Conservation (phyloP, 1,140 invertebrate genomes). For the Trinorchestia longiramus region DNA sequence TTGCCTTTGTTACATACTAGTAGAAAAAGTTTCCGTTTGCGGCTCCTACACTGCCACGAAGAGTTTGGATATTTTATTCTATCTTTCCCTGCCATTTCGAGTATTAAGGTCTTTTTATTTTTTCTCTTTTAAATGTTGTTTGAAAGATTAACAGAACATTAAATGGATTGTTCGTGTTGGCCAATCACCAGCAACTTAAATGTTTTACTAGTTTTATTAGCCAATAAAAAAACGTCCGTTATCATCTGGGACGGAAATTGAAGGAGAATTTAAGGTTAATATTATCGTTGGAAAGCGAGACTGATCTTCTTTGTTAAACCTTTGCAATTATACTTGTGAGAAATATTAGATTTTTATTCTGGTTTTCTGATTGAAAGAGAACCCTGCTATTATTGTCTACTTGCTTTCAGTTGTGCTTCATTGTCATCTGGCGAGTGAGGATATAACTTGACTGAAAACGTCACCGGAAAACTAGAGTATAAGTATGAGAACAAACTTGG, state of each 20-base stretch:
- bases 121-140: background rate
- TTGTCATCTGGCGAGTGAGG: too few species aligned
- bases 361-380: too few species aligned
- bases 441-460: too few species aligned
- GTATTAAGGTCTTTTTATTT: background rate
- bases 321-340: too few species aligned
- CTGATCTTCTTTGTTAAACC: background rate
- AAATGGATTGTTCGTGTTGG: background rate
- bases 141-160: background rate
- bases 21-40: background rate
- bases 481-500: too few species aligned
- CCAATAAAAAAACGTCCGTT: background rate
- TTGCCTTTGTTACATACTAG: background rate
- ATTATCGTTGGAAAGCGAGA: background rate
- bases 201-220: background rate
- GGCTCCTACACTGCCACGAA: background rate
- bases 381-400: too few species aligned
- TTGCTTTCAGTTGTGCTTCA: too few species aligned
- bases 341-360: too few species aligned
- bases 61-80: background rate
- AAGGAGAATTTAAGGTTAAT: background rate
- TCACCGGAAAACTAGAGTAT: too few species aligned
- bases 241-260: background rate
- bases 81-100: background rate
- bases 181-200: background rate